phyloP scores from a whole-genome alignment of 2,797 vertebrate species.

The Pangasius mekongensis region DNA sequence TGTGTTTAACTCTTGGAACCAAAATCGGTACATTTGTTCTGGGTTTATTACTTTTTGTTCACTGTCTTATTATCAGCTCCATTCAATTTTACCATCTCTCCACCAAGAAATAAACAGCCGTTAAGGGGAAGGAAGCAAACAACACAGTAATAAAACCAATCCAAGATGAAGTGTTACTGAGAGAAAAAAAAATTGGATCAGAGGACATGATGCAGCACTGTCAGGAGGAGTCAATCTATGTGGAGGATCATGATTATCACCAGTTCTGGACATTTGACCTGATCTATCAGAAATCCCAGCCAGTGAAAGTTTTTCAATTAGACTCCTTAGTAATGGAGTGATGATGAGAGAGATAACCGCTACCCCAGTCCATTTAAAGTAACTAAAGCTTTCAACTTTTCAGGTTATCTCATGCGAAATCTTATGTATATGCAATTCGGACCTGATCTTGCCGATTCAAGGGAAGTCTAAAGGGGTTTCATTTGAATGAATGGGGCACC shows the following conservation, averaged over 20 bases:
- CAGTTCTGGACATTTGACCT: background rate
- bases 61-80: conserved; percentile 22
- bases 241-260: too few species aligned
- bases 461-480: background rate
- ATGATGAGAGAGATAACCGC: background rate
- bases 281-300: background rate
- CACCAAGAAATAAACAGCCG: conserved; percentile 30
- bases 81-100: conserved; percentile 36
- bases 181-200: background rate
- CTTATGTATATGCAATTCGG: background rate
- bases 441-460: background rate
- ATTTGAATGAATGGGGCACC: background rate
- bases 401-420: background rate
- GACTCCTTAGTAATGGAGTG: too few species aligned
- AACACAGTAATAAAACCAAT: background rate
- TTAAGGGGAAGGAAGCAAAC: conserved; percentile 10
- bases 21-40: conserved; percentile 14
- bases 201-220: background rate
- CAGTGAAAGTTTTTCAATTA: background rate
- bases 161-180: conserved; percentile 9
- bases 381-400: background rate
- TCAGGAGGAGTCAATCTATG: background rate
- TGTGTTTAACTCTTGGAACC: conserved; percentile 5
- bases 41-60: conserved; percentile 37
- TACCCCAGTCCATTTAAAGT: background rate